Evolutionary conservation across 2,797 vertebrate species (phyloP), one percentile per base, ranked within the genome.

Genomic region (Ceryle rudis): DNA sequence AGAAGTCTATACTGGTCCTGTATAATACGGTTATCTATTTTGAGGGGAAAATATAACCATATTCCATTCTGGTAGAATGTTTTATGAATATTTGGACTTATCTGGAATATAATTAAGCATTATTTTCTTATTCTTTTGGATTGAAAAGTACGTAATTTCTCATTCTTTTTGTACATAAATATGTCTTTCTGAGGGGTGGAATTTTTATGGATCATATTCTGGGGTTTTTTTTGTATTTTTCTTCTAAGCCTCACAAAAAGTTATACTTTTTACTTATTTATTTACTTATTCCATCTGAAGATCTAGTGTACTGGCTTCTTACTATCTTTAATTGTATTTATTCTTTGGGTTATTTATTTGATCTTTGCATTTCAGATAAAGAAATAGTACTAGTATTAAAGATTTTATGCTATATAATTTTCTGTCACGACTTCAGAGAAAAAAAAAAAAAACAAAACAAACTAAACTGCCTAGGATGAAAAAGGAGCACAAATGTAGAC

Each of bases 321-420:
- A 86, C 33, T 71, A 0, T 69, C 54, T 91, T 86, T 88, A 80
- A 71, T 41, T 72, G 4, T 60, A 39, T 39, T 67, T 79, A 65
- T 93, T 96, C 79, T 93, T 44, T 85, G 41, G 60, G 44, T 28
- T 70, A 66, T 91, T 81, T 94, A 44, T 81, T 93, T 86, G 65
- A 79, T 62, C 46, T 86, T 86, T 94, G 29, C 25, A 88, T 89
- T 93, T 47, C 39, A 86, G 66, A 58, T 60, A 86, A 75, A 62
- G 66, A 19, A 79, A 46, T 16, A 58, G 13, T 35, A 21, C 11
- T 49, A 61, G 7, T 37, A 46, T 60, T 89, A 83, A 81, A 58
- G n/a, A 37, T 71, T 37, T 41, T 42, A 28, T 60, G 18, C 21
- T 35, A 18, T 61, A 14, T 51, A 51, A 35, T 65, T 88, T 88